phyloP scores from a whole-genome alignment of 2,888 invertebrate species.

The Agriopis marginaria region DNA sequence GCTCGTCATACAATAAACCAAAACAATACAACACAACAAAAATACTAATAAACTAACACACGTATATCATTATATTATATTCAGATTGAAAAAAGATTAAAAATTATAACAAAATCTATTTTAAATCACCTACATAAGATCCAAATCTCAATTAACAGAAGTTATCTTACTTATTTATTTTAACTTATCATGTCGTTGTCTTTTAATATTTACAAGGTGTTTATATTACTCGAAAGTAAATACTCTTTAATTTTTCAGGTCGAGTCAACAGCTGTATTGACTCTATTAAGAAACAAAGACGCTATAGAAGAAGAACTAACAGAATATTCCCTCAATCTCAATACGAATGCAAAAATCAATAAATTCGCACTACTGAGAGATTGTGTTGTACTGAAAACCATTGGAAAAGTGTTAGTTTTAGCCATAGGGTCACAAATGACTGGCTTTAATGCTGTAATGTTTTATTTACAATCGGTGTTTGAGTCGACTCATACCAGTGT shows the following conservation, averaged over 20 bases:
- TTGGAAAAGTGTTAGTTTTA: conserved; percentile 16
- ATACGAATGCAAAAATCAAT: conserved; percentile 17
- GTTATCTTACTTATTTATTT: too few relatives aligned
- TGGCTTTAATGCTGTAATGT: conserved; percentile 61
- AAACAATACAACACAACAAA: too few relatives aligned
- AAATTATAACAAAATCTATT: too few relatives aligned
- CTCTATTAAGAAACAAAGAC: conserved; percentile 54
- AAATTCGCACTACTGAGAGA: conserved; percentile 32
- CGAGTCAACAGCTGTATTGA: conserved; percentile 55
- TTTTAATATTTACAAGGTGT: too few relatives aligned
- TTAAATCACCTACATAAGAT: too few relatives aligned
- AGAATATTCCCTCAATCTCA: conserved; percentile 51
- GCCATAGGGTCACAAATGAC: conserved; percentile 47
- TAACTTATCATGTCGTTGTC: too few relatives aligned
- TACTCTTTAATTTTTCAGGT: conserved; percentile 47
- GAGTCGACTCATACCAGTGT: conserved; percentile 60
- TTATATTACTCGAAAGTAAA: too few relatives aligned
- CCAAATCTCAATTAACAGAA: too few relatives aligned
- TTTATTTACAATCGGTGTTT: conserved; percentile 65
- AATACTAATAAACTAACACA: too few relatives aligned
- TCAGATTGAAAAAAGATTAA: too few relatives aligned
- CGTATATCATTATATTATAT: too few relatives aligned
- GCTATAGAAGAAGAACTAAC: conserved; percentile 58
- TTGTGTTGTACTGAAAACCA: conserved; percentile 14
- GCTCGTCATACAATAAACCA: too few relatives aligned